Evolutionary conservation across 92 coral and sea anemone genomes (phyloP).

Genomic region (Parazoanthus swiftii): DNA sequence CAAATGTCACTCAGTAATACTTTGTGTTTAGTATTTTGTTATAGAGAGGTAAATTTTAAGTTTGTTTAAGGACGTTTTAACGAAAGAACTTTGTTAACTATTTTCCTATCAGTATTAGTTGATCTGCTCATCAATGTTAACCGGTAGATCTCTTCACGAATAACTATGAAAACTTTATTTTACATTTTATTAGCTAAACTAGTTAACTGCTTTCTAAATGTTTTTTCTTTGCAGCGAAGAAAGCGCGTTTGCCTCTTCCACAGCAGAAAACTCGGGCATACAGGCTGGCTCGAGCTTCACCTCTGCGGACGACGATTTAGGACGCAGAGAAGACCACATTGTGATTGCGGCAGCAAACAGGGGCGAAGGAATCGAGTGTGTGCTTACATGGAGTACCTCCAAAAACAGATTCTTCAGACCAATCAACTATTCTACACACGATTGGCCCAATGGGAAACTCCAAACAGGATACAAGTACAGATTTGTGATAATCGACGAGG

Average conservation of each 20-base stretch:
- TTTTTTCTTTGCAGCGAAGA: not conserved
- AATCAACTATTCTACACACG: not conserved
- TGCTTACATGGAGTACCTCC: not conserved
- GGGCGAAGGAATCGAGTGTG: not conserved
- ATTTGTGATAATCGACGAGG: not conserved
- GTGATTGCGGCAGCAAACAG: not conserved
- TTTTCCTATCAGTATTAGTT: too few species aligned
- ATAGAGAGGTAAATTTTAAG: too few species aligned
- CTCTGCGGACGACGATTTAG: not conserved
- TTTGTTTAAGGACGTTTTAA: too few species aligned
- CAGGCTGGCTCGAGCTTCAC: not conserved
- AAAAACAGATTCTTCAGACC: not conserved
- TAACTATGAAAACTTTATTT: too few species aligned
- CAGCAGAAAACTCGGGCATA: not conserved
- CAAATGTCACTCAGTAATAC: too few species aligned
- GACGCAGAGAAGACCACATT: constrained; percentile 4
- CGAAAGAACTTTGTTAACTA: too few species aligned
- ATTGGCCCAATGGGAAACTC: not conserved
- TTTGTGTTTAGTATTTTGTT: too few species aligned
- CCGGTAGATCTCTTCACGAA: too few species aligned
- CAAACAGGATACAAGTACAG: not conserved
- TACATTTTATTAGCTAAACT: too few species aligned
- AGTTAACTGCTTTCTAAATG: too few species aligned
- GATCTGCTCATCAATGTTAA: too few species aligned
- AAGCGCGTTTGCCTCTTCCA: not conserved